Evolutionary conservation across 2,888 invertebrate species (phyloP).

Genomic region (Hipparchia sbordonii): DNA sequence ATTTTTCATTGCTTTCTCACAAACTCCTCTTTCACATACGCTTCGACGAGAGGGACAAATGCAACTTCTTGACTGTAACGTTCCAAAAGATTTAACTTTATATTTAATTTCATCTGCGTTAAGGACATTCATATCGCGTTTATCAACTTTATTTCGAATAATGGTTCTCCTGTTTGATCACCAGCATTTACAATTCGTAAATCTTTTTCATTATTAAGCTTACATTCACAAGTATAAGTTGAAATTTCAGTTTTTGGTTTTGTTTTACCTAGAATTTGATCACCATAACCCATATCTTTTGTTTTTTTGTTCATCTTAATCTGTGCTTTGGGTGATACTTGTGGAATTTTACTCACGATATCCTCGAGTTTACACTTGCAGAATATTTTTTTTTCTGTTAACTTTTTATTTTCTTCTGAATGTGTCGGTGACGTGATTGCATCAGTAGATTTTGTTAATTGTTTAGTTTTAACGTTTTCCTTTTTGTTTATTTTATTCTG

Average conservation of each 20-base stretch:
- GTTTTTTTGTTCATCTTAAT: background rate
- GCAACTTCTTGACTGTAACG: slow-evolving; percentile 41
- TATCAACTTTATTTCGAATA: slow-evolving; percentile 51
- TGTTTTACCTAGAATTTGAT: slow-evolving; percentile 4
- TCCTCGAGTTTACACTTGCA: background rate
- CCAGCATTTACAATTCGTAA: slow-evolving; percentile 25
- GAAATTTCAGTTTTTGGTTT: slow-evolving; percentile 4
- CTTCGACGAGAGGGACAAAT: slow-evolving; percentile 47
- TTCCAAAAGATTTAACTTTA: slow-evolving; percentile 44
- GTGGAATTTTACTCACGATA: background rate
- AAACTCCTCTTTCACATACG: slow-evolving; percentile 43
- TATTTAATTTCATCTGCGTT: slow-evolving; percentile 49
- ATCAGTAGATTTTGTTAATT: background rate
- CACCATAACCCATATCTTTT: slow-evolving; percentile 14
- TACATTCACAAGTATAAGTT: slow-evolving; percentile 20
- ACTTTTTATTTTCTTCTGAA: background rate
- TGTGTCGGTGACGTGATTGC: background rate
- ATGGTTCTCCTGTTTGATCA: slow-evolving; percentile 43
- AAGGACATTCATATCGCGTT: slow-evolving; percentile 45
- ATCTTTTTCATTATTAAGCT: slow-evolving; percentile 7
- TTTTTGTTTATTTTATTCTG: background rate
- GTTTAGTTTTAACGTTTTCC: background rate
- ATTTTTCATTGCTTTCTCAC: slow-evolving; percentile 43
- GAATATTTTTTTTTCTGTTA: background rate
- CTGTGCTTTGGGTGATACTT: background rate